These are phyloP conservation scores for Aspiorhynchus laticeps DNA, from an alignment of 2,113 vertebrate species.

Conservation along the genomic window DNA sequence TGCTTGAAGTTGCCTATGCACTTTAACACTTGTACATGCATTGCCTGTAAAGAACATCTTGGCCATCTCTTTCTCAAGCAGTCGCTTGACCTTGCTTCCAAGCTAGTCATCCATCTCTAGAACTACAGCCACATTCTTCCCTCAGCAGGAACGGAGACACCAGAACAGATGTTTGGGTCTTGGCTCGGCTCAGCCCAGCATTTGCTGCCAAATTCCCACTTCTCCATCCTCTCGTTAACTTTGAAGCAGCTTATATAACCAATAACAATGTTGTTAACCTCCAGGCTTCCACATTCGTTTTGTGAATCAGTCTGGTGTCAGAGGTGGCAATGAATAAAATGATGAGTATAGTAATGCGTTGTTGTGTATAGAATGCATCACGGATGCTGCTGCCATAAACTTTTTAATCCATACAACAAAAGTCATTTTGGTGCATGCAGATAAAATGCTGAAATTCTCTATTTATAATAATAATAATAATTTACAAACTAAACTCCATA, in stretches of 20 bases:
- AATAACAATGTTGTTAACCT: background rate
- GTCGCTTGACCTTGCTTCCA: slow-evolving; percentile 1
- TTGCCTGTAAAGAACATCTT: background rate
- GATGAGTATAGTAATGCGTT: background rate
- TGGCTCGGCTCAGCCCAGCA: background rate
- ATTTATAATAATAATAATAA: too few species aligned
- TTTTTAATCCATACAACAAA: background rate
- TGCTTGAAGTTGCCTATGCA: background rate
- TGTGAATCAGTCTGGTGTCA: background rate
- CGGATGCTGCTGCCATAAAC: background rate
- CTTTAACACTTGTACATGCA: background rate
- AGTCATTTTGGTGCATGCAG: background rate
- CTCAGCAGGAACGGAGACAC: background rate
- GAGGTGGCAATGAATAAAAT: background rate
- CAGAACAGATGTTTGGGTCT: slow-evolving; percentile 24
- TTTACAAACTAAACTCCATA: too few species aligned
- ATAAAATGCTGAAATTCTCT: too few species aligned
- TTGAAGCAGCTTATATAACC: slow-evolving; percentile 17
- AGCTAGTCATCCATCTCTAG: slow-evolving; percentile 24
- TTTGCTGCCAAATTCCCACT: slow-evolving; percentile 22
- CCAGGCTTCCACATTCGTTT: background rate
- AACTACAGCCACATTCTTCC: slow-evolving; percentile 25
- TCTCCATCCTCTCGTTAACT: slow-evolving; percentile 21
- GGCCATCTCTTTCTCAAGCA: background rate
- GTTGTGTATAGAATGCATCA: background rate